Evolutionary conservation across 2,113 vertebrate genomes (phyloP), one percentile per base, ranked within the genome.

Genomic region (Maccullochella peelii): DNA sequence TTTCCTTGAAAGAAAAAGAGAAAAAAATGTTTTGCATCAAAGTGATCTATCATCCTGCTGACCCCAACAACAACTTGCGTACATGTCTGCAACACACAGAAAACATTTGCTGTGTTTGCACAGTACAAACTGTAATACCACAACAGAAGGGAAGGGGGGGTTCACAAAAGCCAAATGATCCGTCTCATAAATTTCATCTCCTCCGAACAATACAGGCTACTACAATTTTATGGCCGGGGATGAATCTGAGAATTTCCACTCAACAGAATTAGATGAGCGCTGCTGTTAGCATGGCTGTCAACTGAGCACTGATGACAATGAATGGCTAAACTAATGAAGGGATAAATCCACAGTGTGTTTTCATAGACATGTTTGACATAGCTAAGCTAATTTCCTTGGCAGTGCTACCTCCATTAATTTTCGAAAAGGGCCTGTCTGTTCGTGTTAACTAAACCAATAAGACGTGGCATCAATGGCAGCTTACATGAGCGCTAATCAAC

Each of bases 291-390:
- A 2, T 66, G 73, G 63, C 73, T 85, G 91, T 86, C 79, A 77
- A 82, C 82, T 50, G 21, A 67, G 73, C 76, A 8, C 55, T 80
- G 91, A 85, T 83, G 85, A 86, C 85, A 88, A 88, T 87, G 73
- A 93, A 83, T 72, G 83, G 88, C 38, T 58, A 67, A 87, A 83
- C 87, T 86, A 90, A 93, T 83, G 79, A 87, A 76, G 80, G 80
- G 83, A 88, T 92, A 90, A 92, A 91, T 90, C 91, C 85, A 91
- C 87, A 72, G 61, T 65, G 73, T 86, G 86, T 91, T 91, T 87
- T 91, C 91, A 85, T 75, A 80, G 91, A 86, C 86, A 67, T 88
- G 88, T 91, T 91, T 88, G 88, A 91, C 90, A 88, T 77, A 84
- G 90, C 88, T 85, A 49, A 70, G 88, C 88, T 91, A 90, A 93